Evolutionary conservation across 2,797 vertebrate species (phyloP), one percentile per base, ranked within the genome.

Genomic region (Anguilla anguilla): DNA sequence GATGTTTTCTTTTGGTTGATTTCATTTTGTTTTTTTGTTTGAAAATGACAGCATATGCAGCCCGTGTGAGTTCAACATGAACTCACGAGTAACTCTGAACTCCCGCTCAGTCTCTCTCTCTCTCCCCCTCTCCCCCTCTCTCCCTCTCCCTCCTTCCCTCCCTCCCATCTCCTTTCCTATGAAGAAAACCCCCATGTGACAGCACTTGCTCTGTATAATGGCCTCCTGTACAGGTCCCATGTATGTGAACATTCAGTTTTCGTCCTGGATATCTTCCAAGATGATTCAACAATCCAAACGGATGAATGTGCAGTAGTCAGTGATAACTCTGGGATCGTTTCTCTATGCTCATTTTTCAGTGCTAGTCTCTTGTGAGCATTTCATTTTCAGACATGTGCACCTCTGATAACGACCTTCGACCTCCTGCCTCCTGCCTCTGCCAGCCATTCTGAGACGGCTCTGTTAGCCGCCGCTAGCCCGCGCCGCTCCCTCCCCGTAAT

Each of bases 111-210:
- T 72, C 91, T 55, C 90, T 90, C 87, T 86, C 57, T 85, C 87
- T 89, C 90, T 85, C 87, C 89, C 90, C 91, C 67, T 57, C 69
- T 85, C 35, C 15, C 28, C 19, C 57, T 51, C 77, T 83, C 43
- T 22, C 28, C 25, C 51, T 82, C 25, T 82, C 25, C 49, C 49
- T n/a, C 25, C 22, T 1, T 9, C 46, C 28, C 28, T 17, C 17
- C 2, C 17, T 39, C 72, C 15, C 31, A 39, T 17, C 0, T 39
- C 10, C 13, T n/a, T n/a, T n/a, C 64, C 7, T 69, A 77, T 11
- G 9, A 35, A 5, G n/a, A 39, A 77, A 39, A 77, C 72, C 13
- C 31, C 11, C 0, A 39, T 3, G 3, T 35, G 72, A 77, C 17
- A 39, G 31, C 72, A 2, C 28, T 35, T 31, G 9, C 31, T 35